Evolutionary conservation across 2,888 invertebrate species (phyloP), one percentile per base, ranked within the genome.

Genomic region (Endotricha flammealis): DNA sequence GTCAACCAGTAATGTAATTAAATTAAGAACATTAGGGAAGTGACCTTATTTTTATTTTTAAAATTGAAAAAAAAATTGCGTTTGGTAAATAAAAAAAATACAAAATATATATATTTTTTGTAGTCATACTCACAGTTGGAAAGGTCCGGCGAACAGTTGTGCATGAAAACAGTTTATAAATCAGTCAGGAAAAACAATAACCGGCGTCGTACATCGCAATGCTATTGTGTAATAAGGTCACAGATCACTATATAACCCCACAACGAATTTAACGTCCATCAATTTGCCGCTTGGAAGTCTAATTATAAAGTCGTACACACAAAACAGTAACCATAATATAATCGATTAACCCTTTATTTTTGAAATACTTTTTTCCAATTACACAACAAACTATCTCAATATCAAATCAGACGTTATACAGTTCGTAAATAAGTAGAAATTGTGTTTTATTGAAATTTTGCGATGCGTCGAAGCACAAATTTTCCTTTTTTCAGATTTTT

Each of bases 391-490:
- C 28, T 23, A 17, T 13, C 32, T 28, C 25, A 27, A 39, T 38
- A 31, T 38, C 34, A 29, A 40, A 9, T 14, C 10, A 29, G 23
- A 29, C 14, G 29, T 35, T 27, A 29, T 37, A 44, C 45, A 34
- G 33, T 41, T 28, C 39, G 30, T 27, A 38, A 41, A 37, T 31
- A 29, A 42, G 29, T 45, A 46, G 36, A 41, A 41, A 47, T 41
- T 45, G 46, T 46, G 46, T 32, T 49, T 52, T 41, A 57, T 46
- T 48, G 50, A 45, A 61, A 55, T 53, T 44, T 50, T n/a, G n/a
- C n/a, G n/a, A 57, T 52, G 61, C 60, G 57, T 54, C 51, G 59
- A 58, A 54, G 57, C 60, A 65, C 62, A 53, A 59, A 67, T 58
- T 57, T 54, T 61, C 53, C 22, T 61, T 54, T 53, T 57, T 52